These are phyloP conservation scores for Operophtera brumata DNA, from an alignment of 2,888 invertebrate genomes.

Conservation along the genomic window DNA sequence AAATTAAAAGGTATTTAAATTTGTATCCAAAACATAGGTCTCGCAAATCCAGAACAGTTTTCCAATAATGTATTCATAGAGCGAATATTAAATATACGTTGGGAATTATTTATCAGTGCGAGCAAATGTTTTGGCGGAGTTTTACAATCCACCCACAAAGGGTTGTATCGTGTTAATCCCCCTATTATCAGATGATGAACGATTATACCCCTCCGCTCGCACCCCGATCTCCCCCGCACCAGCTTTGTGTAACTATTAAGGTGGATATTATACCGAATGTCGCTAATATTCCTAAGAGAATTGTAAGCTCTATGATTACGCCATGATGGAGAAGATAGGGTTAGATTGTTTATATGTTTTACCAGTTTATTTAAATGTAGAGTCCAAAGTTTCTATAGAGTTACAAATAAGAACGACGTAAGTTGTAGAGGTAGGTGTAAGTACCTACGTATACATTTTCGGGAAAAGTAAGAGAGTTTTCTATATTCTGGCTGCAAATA, in stretches of 20 bases:
- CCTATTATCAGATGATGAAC: constrained; percentile 71
- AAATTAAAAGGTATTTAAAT: too few species aligned
- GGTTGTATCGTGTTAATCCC: constrained; percentile 73
- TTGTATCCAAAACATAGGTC: constrained; percentile 16
- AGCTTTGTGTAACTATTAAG: constrained; percentile 41
- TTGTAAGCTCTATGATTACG: constrained; percentile 22
- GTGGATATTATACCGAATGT: constrained; percentile 69
- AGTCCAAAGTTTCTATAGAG: too few species aligned
- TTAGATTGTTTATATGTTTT: not conserved
- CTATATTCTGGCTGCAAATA: too few species aligned
- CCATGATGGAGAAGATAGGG: not conserved
- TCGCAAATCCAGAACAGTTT: constrained; percentile 22
- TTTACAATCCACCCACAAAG: constrained; percentile 70
- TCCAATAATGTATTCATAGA: constrained; percentile 48
- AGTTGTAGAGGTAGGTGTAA: too few species aligned
- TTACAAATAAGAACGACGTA: too few species aligned
- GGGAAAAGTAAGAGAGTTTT: too few species aligned
- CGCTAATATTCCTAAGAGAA: constrained; percentile 49
- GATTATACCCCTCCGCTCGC: constrained; percentile 44
- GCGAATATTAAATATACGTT: constrained; percentile 48
- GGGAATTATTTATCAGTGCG: constrained; percentile 58
- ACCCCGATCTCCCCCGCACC: constrained; percentile 27
- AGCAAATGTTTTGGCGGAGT: constrained; percentile 66
- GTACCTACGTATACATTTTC: too few species aligned
- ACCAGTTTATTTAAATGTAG: too few species aligned